Percentiles rank a stretch among this genome's conserved stretches.
These are phyloP conservation scores for Oxyscelio sp. DNA, from an alignment of 2,888 invertebrate genomes.

Conservation along the genomic window DNA sequence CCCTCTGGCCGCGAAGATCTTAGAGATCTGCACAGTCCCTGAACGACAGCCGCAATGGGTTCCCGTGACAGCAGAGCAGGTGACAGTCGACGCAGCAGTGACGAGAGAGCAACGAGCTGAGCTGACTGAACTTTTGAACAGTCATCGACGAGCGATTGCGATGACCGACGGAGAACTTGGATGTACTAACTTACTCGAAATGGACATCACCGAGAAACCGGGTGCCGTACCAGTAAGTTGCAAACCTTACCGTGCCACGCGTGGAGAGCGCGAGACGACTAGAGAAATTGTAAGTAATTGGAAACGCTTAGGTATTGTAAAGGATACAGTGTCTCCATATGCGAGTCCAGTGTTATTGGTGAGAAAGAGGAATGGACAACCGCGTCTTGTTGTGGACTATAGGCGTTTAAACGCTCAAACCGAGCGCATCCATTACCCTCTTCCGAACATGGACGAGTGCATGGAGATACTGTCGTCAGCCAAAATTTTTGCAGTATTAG, in stretches of 20 bases:
- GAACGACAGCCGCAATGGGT: neutral
- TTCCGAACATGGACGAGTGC: no score
- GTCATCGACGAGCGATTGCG: neutral
- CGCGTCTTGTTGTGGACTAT: neutral
- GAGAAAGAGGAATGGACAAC: conserved; percentile 1
- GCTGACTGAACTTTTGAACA: no score
- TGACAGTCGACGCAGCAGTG: neutral
- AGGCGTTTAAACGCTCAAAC: conserved; percentile 21
- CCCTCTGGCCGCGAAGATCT: neutral
- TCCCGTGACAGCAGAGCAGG: neutral
- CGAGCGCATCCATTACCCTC: no score
- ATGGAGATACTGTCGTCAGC: conserved; percentile 5
- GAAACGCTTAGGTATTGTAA: neutral
- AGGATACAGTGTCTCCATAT: no score
- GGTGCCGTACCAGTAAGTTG: no score
- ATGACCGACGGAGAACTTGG: neutral
- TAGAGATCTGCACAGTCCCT: neutral
- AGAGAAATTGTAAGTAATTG: neutral
- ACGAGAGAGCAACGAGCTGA: neutral
- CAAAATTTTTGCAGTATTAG: neutral
- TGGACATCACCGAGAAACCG: no score
- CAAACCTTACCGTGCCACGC: neutral
- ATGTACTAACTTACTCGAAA: no score
- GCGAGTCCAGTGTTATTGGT: no score
- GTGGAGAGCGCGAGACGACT: neutral